Evolutionary conservation across 1,140 invertebrate genomes (phyloP), one percentile per base, ranked within the genome.

Genomic region (Pseudobourletiella spinata): DNA sequence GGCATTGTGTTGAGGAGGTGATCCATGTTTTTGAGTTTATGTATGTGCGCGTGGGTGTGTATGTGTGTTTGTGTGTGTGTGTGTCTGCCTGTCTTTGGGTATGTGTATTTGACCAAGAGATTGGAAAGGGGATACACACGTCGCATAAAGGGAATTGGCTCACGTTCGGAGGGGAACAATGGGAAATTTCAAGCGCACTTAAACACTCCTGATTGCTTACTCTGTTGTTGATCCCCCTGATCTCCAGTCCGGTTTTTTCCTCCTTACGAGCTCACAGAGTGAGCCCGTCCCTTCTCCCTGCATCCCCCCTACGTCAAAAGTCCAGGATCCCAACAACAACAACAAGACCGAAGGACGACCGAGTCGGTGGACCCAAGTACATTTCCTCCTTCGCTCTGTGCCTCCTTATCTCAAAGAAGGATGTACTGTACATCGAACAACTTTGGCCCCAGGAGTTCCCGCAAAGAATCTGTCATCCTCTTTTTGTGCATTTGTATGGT

Each of bases 151-250:
- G 44, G 44, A 48, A 59, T 59, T 59, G 57, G 26, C 42, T 59
- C 57, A 59, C 57, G 57, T 59, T 48, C 44, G 30, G 35, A 28
- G n/a, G 32, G 57, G 57, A 59, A 59, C 57, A 59, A 59, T 59
- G 42, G 44, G 57, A 59, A 59, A 59, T 59, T 59, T 59, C 57
- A 59, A 59, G 57, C 25, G 44, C 57, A 43, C 46, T 59, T 59
- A 59, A 59, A 59, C 57, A 59, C 57, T 42, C 28, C 50, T 59
- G 57, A 59, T 59, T 59, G 57, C 57, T 59, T 59, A 59, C 57
- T 59, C 57, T 57, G 25, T 43, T 58, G 44, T 46, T 46, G 44
- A 46, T 46, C 44, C 44, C 18, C 8, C n/a, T 39, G 32, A 39
- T 39, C 8, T 39, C n/a, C n/a, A 8, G 8, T 39, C 8, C n/a